Evolutionary conservation across 2,113 vertebrate genomes (phyloP), one percentile per base, ranked within the genome.

Genomic region (Sitta europaea): DNA sequence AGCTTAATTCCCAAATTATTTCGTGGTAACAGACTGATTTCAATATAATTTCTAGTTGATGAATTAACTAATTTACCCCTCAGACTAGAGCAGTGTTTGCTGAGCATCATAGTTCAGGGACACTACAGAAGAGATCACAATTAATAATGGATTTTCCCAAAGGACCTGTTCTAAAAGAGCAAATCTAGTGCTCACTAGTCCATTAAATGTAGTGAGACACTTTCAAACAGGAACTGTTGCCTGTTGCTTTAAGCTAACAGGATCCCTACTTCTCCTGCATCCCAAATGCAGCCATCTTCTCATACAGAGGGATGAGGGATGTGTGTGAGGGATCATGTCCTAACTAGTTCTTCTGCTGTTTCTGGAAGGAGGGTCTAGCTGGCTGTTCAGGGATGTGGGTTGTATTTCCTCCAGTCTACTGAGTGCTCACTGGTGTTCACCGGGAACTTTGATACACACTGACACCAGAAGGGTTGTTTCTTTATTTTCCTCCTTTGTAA

Each of bases 111-210:
- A 93, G 90, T 81, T 93, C 0, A 1, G 68, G 87, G 79, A 68
- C 68, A 42, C 68, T 92, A 57, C 57, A 71, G 86, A 80, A 81
- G 48, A 88, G 68, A 92, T 67, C 48, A 78, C 48, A 84, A 93
- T 92, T 94, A 94, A 84, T 86, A 93, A 93, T 92, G 79, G 53
- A 88, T 93, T 88, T 81, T 77, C 93, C 82, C 85, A 75, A 80
- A 77, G 51, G 79, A 86, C 20, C 47, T 79, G 72, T 93, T 96
- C 94, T 94, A 71, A 92, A 94, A 95, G 94, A 93, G 86, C 75
- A 94, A 86, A 77, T 92, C 33, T 84, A 63, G 67, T 59, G 36
- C 68, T 91, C 67, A 27, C 31, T 55, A 63, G 75, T 55, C 90
- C 79, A 77, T 86, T 88, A 86, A 90, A 94, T 86, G 40, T 47